Evolutionary conservation across 2,797 vertebrate genomes (phyloP).

Genomic region (Chanos chanos): DNA sequence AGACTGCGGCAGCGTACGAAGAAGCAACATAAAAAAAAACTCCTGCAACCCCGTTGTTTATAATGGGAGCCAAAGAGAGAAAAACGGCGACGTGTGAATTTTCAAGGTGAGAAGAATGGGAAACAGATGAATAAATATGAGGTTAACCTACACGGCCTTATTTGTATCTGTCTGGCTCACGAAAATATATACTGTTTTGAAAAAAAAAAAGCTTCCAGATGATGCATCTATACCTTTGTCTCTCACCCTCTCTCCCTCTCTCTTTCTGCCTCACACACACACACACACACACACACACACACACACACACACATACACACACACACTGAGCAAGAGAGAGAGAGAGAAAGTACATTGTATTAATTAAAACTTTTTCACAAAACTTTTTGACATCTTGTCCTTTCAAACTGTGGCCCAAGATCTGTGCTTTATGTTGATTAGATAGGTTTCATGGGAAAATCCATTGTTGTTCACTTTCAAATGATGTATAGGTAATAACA

Average conservation of each 20-base stretch:
- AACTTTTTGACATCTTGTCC: no score
- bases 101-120: conserved; percentile 52
- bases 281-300: no score
- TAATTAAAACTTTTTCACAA: no score
- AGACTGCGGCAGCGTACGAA: conserved; percentile 17
- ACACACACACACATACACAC: no score
- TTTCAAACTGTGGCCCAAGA: no score
- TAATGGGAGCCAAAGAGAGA: conserved; percentile 35
- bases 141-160: conserved; percentile 63
- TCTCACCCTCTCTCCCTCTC: conserved; percentile 31
- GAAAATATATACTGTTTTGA: conserved; percentile 48
- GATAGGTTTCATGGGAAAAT: no score
- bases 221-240: not conserved
- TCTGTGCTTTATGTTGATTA: no score
- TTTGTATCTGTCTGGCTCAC: conserved; percentile 61
- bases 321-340: no score
- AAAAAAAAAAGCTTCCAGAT: conserved; percentile 3
- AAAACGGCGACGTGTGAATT: conserved; percentile 53
- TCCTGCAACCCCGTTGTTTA: conserved; percentile 23
- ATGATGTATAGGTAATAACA: no score
- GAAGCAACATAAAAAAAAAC: conserved; percentile 32
- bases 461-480: no score
- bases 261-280: no score
- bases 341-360: no score
- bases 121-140: conserved; percentile 77